These are phyloP conservation scores for Nomada ferruginata DNA, from an alignment of 2,888 invertebrate genomes.

Conservation along the genomic window DNA sequence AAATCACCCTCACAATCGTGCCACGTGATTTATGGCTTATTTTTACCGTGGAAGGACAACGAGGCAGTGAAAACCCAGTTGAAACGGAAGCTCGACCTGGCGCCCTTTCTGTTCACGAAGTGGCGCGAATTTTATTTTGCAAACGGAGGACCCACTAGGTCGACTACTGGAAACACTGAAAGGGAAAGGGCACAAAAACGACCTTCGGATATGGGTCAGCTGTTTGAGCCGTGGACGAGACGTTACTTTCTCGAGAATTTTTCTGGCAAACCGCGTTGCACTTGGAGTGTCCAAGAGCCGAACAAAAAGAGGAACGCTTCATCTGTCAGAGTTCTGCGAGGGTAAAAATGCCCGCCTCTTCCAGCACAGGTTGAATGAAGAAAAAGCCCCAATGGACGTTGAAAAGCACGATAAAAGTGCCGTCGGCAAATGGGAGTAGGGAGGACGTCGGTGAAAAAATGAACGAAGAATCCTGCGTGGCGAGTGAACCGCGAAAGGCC, in stretches of 20 bases:
- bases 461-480: constrained; percentile 55
- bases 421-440: neutral
- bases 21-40: constrained; percentile 54
- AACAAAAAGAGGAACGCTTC: no score
- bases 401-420: constrained; percentile 30
- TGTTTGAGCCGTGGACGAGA: constrained; percentile 9
- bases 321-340: no score
- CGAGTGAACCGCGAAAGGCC: constrained; percentile 65
- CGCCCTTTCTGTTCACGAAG: constrained; percentile 47
- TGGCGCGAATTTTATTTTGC: constrained; percentile 56
- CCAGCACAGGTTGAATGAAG: no score
- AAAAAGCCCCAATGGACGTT: neutral
- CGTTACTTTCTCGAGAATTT: constrained; percentile 4
- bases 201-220: constrained; percentile 54
- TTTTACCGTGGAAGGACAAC: constrained; percentile 17
- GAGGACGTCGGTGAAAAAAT: constrained; percentile 35
- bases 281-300: no score
- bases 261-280: neutral
- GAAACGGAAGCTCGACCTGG: constrained; percentile 66
- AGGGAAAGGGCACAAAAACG: constrained; percentile 31
- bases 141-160: constrained; percentile 19
- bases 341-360: no score
- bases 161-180: constrained; percentile 42
- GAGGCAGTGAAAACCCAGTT: constrained; percentile 34
- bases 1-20: constrained; percentile 42